Evolutionary conservation across 2,888 invertebrate species (phyloP).

Genomic region (Cryptus viduatorius): DNA sequence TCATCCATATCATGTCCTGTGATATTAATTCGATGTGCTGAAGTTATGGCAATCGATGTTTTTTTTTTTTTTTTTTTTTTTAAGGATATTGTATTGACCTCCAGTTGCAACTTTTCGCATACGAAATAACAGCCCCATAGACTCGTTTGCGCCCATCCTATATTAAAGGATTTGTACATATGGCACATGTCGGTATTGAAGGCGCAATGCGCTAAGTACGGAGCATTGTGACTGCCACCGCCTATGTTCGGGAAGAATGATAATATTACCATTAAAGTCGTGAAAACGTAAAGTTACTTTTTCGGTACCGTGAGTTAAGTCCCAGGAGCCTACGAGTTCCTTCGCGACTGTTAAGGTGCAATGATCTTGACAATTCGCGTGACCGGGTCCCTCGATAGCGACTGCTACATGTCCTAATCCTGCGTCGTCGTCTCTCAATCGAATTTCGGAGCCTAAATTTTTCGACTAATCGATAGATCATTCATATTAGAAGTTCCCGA

Average conservation of each 20-base stretch:
- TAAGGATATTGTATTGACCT: constrained; percentile 56
- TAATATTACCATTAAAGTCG: background rate
- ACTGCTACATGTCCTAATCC: constrained; percentile 85
- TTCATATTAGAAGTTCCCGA: background rate
- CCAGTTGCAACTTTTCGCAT: constrained; percentile 76
- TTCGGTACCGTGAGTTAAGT: constrained; percentile 77
- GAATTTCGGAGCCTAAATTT: constrained; percentile 77
- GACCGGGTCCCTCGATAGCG: constrained; percentile 85
- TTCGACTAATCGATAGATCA: background rate
- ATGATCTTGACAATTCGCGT: constrained; percentile 80
- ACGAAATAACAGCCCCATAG: constrained; percentile 86
- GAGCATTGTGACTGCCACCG: constrained; percentile 79
- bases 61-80: background rate
- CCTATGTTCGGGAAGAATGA: constrained; percentile 69
- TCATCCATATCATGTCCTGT: constrained; percentile 82
- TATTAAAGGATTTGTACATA: constrained; percentile 85
- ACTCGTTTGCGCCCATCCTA: constrained; percentile 84
- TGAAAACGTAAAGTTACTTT: background rate
- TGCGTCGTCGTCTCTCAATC: constrained; percentile 85
- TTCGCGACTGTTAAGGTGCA: constrained; percentile 82
- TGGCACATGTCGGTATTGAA: constrained; percentile 82
- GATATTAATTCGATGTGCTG: background rate
- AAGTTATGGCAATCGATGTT: background rate
- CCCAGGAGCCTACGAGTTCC: constrained; percentile 85
- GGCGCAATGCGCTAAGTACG: constrained; percentile 76